Percentiles rank a stretch among this genome's conserved stretches.
Evolutionary conservation across 1,140 invertebrate genomes (phyloP).

Genomic region (Lysiphlebus fabarum): DNA sequence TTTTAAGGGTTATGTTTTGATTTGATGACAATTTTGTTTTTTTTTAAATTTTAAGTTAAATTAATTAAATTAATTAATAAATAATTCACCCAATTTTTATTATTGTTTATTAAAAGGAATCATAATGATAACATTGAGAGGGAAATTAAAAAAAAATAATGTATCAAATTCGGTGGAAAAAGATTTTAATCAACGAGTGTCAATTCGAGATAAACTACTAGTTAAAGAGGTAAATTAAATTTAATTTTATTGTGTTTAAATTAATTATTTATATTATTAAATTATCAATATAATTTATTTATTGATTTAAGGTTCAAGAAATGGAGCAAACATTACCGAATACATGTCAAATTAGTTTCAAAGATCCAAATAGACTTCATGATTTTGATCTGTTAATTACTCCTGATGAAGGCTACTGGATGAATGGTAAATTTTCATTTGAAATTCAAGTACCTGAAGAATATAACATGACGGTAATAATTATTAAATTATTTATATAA

Average conservation of each 20-base stretch:
- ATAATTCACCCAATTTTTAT: background rate
- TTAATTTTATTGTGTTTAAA: slow-evolving; percentile 11
- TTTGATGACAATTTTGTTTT: no score
- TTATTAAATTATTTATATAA: slow-evolving; percentile 15
- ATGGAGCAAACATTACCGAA: slow-evolving; percentile 80
- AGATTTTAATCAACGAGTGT: slow-evolving; percentile 63
- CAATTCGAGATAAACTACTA: slow-evolving; percentile 79
- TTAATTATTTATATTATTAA: slow-evolving; percentile 18
- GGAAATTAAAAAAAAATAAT: slow-evolving; percentile 72
- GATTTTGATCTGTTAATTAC: slow-evolving; percentile 75
- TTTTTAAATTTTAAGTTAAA: no score
- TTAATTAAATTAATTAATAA: background rate
- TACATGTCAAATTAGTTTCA: slow-evolving; percentile 77
- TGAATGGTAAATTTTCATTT: slow-evolving; percentile 82
- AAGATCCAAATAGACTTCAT: slow-evolving; percentile 78
- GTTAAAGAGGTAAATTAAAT: slow-evolving; percentile 68
- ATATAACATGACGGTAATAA: slow-evolving; percentile 87
- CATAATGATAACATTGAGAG: slow-evolving; percentile 76
- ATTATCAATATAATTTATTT: slow-evolving; percentile 37
- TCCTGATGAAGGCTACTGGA: slow-evolving; percentile 89
- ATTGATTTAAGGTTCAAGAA: slow-evolving; percentile 74
- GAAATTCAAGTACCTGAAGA: slow-evolving; percentile 84
- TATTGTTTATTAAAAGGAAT: background rate
- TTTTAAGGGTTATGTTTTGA: no score
- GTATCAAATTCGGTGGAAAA: slow-evolving; percentile 48